phyloP scores from a whole-genome alignment of 1,140 invertebrate genomes.

The Euura lappo region DNA sequence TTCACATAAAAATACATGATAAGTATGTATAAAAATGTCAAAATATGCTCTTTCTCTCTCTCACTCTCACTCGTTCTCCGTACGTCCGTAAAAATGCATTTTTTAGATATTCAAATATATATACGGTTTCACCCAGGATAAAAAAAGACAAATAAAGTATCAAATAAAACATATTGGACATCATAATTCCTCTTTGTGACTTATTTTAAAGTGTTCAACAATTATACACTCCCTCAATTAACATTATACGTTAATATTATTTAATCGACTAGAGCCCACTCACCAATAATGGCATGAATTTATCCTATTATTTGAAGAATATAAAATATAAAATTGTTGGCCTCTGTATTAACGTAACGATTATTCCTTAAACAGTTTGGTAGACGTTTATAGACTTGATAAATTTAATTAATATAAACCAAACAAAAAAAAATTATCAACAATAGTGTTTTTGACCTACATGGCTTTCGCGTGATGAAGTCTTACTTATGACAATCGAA shows the following conservation, averaged over 20 bases:
- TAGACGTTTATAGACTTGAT: too few relatives aligned
- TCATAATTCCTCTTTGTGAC: neutral
- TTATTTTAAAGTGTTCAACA: neutral
- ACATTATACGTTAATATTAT: neutral
- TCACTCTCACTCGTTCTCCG: neutral
- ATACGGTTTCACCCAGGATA: neutral
- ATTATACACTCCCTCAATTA: neutral
- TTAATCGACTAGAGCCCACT: neutral
- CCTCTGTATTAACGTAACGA: too few relatives aligned
- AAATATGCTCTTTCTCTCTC: too few relatives aligned
- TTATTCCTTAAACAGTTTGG: too few relatives aligned
- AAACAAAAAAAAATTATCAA: too few relatives aligned
- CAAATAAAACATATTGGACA: neutral
- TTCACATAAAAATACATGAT: neutral
- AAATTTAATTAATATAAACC: too few relatives aligned
- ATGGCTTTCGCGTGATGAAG: too few relatives aligned
- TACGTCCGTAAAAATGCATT: neutral
- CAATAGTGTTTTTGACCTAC: too few relatives aligned
- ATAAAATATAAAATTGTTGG: too few relatives aligned
- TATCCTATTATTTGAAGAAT: neutral
- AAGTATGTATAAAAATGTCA: neutral
- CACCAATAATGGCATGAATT: slow-evolving; percentile 1
- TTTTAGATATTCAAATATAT: slow-evolving; percentile 2
- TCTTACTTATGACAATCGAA: too few relatives aligned
- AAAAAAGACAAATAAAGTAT: neutral